Evolutionary conservation across 2,113 vertebrate genomes (phyloP).

Genomic region (Laticauda colubrina): DNA sequence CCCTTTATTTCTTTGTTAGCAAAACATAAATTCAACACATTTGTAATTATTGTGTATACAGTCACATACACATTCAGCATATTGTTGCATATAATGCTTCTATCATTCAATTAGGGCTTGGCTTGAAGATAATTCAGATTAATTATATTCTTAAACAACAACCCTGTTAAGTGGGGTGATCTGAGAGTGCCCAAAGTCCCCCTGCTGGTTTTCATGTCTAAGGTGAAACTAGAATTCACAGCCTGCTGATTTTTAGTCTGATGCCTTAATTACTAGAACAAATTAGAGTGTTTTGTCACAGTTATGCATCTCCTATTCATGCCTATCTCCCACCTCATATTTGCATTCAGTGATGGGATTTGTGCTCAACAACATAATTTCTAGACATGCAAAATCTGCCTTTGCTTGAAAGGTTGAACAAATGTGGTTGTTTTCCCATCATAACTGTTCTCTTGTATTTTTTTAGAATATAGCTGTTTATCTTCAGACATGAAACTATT

Average conservation of each 20-base stretch:
- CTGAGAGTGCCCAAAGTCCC: neutral
- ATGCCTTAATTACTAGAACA: neutral
- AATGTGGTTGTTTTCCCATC: neutral
- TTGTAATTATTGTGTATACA: neutral
- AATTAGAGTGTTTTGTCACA: neutral
- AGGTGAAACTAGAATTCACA: neutral
- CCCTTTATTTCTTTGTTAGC: too few species aligned
- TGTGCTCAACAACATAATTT: neutral
- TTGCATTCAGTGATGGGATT: neutral
- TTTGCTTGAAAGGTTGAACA: neutral
- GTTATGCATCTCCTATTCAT: neutral
- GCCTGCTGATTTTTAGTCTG: neutral
- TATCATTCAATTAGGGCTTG: conserved; percentile 1
- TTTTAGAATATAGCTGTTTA: neutral
- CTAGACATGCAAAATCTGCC: neutral
- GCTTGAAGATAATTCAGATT: conserved; percentile 18
- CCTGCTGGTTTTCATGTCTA: neutral
- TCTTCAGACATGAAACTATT: neutral
- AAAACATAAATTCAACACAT: neutral
- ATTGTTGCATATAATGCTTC: conserved; percentile 15
- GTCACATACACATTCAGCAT: conserved; percentile 5
- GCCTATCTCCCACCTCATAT: neutral
- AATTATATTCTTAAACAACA: conserved; percentile 18
- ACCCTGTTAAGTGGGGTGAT: neutral
- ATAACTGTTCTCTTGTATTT: neutral